Conservation (phyloP, 23 tunicate species). For the Corella eumyota region DNA sequence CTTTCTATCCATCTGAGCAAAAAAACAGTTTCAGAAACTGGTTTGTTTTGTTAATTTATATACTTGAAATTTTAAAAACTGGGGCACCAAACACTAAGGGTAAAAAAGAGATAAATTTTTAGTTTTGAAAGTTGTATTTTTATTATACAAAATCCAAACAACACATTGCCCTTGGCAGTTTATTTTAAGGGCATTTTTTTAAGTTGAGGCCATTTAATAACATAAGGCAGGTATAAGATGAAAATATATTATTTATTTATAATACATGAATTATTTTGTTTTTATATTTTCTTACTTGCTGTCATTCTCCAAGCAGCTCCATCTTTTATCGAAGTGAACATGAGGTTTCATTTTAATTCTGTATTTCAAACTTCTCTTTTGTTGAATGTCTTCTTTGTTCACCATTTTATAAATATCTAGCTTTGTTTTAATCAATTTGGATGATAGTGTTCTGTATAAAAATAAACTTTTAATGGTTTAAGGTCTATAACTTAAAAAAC, state of each 20-base stretch:
- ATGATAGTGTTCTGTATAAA: constrained; percentile 10
- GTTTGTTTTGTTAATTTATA: too few relatives aligned
- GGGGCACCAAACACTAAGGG: not conserved
- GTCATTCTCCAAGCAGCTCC: constrained; percentile 13
- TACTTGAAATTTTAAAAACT: not conserved
- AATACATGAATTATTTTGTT: not conserved
- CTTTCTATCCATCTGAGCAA: too few relatives aligned
- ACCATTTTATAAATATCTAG: constrained; percentile 2
- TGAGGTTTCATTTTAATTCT: constrained; percentile 53
- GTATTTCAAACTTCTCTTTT: constrained; percentile 20
- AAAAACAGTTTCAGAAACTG: too few relatives aligned
- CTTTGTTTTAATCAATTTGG: constrained; percentile 27
- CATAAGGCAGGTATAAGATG: not conserved
- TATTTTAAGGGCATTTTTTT: not conserved
- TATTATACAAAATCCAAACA: not conserved
- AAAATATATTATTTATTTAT: not conserved
- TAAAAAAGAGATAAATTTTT: not conserved
- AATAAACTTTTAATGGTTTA: too few relatives aligned
- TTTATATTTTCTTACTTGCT: constrained; percentile 8
- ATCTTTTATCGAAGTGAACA: constrained; percentile 59
- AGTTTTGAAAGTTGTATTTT: not conserved
- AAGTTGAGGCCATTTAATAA: not conserved
- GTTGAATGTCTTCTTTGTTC: constrained; percentile 15
- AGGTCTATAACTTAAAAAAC: too few relatives aligned
- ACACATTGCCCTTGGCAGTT: too few relatives aligned